Evolutionary conservation across 2,888 invertebrate species (phyloP).

Genomic region (Entomobrya multifasciata): DNA sequence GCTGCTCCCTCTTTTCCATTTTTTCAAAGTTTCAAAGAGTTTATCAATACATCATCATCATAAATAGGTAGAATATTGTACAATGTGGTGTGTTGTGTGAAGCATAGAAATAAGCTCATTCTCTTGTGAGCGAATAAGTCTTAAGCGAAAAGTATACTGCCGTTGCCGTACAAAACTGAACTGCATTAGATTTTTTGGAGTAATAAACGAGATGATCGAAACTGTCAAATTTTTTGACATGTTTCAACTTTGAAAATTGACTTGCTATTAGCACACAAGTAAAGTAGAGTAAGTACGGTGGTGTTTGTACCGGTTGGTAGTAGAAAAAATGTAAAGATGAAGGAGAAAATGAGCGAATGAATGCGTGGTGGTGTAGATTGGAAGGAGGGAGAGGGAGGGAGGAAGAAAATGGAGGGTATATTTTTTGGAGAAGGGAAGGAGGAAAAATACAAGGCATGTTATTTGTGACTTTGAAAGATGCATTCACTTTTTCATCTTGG

Average conservation of each 20-base stretch:
- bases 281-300: background rate
- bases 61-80: background rate
- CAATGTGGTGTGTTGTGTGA: background rate
- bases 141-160: background rate
- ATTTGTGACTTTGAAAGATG: constrained; percentile 62
- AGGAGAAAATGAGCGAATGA: background rate
- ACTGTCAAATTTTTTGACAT: constrained; percentile 69
- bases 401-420: too few species aligned
- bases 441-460: background rate
- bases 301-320: background rate
- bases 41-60: constrained; percentile 46
- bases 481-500: constrained; percentile 44
- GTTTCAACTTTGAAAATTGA: constrained; percentile 54
- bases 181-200: constrained; percentile 19
- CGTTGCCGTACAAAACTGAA: too few species aligned
- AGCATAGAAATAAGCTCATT: constrained; percentile 23
- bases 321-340: background rate
- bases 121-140: background rate
- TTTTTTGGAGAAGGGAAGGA: too few species aligned
- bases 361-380: background rate
- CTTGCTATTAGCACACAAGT: constrained; percentile 36
- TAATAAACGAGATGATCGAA: constrained; percentile 64
- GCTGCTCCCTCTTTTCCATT: background rate
- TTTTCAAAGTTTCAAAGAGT: constrained; percentile 23
- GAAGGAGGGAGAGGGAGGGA: background rate